Percentiles rank a stretch among this genome's conserved stretches.
These are phyloP conservation scores for Dryobota labecula DNA, from an alignment of 2,888 invertebrate genomes.

Conservation along the genomic window DNA sequence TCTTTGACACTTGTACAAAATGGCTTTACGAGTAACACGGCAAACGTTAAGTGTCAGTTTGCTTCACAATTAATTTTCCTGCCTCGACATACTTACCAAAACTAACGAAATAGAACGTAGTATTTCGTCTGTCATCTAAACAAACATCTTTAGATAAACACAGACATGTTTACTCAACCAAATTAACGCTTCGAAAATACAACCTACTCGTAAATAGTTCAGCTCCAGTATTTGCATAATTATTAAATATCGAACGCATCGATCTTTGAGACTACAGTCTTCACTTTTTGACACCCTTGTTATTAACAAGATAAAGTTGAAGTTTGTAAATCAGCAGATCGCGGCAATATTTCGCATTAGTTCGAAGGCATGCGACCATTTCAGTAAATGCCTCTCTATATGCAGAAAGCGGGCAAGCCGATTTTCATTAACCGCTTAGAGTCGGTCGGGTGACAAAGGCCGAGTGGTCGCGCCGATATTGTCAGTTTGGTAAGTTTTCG, in stretches of 20 bases:
- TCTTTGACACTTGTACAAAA: neutral
- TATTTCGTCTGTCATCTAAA: conserved; percentile 13
- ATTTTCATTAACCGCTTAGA: conserved; percentile 85
- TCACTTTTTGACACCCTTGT: conserved; percentile 34
- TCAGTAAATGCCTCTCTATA: conserved; percentile 86
- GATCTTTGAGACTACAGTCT: conserved; percentile 34
- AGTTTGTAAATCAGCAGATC: conserved; percentile 52
- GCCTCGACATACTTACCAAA: neutral
- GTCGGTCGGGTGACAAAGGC: conserved; percentile 74
- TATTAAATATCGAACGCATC: conserved; percentile 76
- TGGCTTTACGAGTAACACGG: too few relatives aligned
- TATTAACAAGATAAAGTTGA: conserved; percentile 46
- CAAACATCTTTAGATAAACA: conserved; percentile 33
- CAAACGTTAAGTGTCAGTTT: neutral
- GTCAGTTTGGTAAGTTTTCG: conserved; percentile 53
- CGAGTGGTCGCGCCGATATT: conserved; percentile 70
- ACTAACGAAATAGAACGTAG: neutral
- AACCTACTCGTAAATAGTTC: conserved; percentile 77
- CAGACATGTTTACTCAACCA: conserved; percentile 30
- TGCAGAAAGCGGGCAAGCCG: conserved; percentile 84
- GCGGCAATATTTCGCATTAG: conserved; percentile 81
- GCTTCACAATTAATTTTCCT: neutral
- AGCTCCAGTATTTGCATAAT: conserved; percentile 80
- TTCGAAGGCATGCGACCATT: conserved; percentile 80
- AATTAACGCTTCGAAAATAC: conserved; percentile 72